Conservation (phyloP, 2,113 vertebrate genomes). For the Mesitornis unicolor region DNA sequence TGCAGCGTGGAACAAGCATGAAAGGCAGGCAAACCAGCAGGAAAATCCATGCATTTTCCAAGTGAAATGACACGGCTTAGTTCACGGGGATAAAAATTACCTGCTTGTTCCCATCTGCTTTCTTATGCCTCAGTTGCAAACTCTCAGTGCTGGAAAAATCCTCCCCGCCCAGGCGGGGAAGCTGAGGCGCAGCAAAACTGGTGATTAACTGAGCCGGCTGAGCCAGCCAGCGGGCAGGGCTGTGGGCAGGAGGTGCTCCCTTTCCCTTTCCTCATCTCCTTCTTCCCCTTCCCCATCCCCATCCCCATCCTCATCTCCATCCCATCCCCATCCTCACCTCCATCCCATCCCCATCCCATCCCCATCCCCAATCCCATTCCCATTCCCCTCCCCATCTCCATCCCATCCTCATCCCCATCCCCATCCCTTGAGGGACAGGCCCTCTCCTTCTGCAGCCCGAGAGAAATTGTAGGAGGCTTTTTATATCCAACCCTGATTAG, state of each 20-base stretch:
- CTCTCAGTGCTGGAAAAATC: neutral
- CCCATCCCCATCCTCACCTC: too few relatives aligned
- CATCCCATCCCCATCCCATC: too few relatives aligned
- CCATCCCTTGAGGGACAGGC: neutral
- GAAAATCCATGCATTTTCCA: neutral
- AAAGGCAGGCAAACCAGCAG: neutral
- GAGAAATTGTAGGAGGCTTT: fast-evolving
- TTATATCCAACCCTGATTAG: too few relatives aligned
- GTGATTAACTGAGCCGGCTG: neutral
- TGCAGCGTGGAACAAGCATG: neutral
- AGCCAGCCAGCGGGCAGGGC: neutral
- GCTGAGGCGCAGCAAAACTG: neutral
- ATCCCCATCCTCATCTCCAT: neutral
- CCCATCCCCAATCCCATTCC: too few relatives aligned
- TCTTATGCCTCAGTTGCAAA: neutral
- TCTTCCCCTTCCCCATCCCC: neutral
- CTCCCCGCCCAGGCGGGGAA: neutral
- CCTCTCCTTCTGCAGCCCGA: neutral
- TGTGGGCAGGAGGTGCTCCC: neutral
- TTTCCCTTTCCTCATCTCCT: neutral
- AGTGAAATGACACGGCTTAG: neutral
- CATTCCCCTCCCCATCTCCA: neutral
- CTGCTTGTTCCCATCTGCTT: neutral
- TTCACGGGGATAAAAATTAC: neutral
- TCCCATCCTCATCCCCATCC: neutral